Evolutionary conservation across 2,797 vertebrate species (phyloP).

Genomic region (Danio tinwini): DNA sequence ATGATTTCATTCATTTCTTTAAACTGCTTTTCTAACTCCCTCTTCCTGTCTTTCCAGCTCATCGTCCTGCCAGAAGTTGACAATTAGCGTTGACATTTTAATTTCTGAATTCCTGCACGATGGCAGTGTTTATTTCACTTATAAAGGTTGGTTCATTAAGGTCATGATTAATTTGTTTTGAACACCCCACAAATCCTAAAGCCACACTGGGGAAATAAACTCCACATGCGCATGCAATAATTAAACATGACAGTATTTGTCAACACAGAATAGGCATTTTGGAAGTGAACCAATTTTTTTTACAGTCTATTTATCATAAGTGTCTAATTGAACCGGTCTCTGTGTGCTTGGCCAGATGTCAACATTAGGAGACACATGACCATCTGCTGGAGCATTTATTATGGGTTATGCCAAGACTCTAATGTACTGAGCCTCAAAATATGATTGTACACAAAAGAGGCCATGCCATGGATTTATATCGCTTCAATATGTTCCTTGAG

Average conservation of each 20-base stretch:
- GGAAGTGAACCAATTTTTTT: constrained; percentile 32
- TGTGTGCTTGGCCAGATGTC: constrained; percentile 49
- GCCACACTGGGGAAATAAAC: not conserved
- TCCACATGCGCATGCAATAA: constrained; percentile 30
- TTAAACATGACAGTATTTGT: constrained; percentile 45
- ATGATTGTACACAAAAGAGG: not conserved
- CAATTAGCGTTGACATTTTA: too few species aligned
- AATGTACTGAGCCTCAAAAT: constrained; percentile 26
- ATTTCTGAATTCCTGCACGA: too few species aligned
- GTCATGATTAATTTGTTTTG: not conserved
- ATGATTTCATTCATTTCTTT: not conserved
- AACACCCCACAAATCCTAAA: not conserved
- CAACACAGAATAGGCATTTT: constrained; percentile 19
- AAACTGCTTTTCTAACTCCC: not conserved
- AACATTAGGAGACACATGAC: constrained; percentile 10
- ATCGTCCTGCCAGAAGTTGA: too few species aligned
- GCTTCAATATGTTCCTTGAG: too few species aligned
- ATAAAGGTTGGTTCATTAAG: not conserved
- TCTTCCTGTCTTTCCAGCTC: not conserved
- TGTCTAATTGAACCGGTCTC: constrained; percentile 22
- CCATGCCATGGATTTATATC: too few species aligned
- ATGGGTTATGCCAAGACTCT: constrained; percentile 30
- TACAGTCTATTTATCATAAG: constrained; percentile 39
- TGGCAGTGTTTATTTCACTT: not conserved
- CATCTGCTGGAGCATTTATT: constrained; percentile 60